Evolutionary conservation across 2,113 vertebrate genomes (phyloP).

Genomic region (Rhinogobius similis): DNA sequence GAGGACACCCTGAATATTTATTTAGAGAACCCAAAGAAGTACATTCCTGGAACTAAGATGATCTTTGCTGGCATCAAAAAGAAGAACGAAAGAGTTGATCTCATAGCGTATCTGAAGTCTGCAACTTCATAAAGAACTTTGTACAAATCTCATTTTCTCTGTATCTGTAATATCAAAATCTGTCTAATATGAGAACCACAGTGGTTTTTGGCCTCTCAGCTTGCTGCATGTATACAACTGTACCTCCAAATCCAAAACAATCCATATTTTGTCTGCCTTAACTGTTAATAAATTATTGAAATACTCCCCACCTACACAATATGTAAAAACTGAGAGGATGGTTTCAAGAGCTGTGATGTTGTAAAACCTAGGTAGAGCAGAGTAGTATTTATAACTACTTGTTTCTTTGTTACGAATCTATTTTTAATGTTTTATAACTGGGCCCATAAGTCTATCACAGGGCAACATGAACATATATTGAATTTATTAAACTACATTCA

Average conservation of each 20-base stretch:
- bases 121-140: constrained; percentile 72
- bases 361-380: constrained; percentile 2
- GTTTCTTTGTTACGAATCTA: not conserved
- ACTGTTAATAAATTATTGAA: constrained; percentile 63
- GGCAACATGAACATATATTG: not conserved
- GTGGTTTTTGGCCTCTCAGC: constrained; percentile 22
- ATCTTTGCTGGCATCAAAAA: constrained; percentile 88
- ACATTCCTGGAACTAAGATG: constrained; percentile 88
- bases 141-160: constrained; percentile 9
- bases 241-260: constrained; percentile 32
- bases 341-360: constrained; percentile 22
- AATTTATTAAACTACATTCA: not conserved
- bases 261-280: constrained; percentile 59
- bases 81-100: constrained; percentile 82
- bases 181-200: not conserved
- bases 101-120: constrained; percentile 84
- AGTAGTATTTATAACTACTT: not conserved
- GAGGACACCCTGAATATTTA: constrained; percentile 82
- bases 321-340: not conserved
- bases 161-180: constrained; percentile 7
- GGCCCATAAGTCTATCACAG: not conserved
- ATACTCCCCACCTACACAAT: constrained; percentile 20
- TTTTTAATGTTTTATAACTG: not conserved
- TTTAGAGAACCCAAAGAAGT: constrained; percentile 90
- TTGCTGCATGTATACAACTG: constrained; percentile 36